Percentiles rank a stretch among this genome's conserved stretches.
Evolutionary conservation across 2,113 vertebrate genomes (phyloP).

Genomic region (Tapirus terrestris): DNA sequence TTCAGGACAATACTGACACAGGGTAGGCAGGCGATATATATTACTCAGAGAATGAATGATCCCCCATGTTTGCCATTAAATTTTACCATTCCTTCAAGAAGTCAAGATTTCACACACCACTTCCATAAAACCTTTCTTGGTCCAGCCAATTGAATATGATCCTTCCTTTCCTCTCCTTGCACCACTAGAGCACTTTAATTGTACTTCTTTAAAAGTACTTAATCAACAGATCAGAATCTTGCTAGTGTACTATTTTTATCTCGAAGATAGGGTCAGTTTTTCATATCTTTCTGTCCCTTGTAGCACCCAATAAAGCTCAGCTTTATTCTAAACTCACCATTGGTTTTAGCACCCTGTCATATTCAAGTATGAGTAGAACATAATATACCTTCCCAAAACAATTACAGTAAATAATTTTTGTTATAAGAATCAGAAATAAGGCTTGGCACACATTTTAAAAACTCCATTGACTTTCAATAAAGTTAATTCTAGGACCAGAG

Average conservation of each 20-base stretch:
- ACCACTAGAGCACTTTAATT: neutral
- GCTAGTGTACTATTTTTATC: conserved; percentile 15
- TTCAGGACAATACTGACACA: neutral
- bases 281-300: neutral
- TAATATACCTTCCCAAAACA: neutral
- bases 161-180: neutral
- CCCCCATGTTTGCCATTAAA: neutral
- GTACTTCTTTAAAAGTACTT: conserved; percentile 17
- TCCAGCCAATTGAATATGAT: neutral
- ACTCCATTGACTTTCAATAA: neutral
- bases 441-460: neutral
- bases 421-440: conserved; percentile 21
- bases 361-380: neutral
- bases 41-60: neutral
- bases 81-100: conserved; percentile 23
- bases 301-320: neutral
- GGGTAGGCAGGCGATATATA: neutral
- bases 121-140: neutral
- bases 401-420: neutral
- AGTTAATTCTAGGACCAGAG: neutral
- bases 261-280: neutral
- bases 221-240: conserved; percentile 8
- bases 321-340: conserved; percentile 6
- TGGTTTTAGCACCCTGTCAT: neutral
- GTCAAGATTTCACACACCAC: neutral